Percentiles rank a stretch among this genome's conserved stretches.
These are phyloP conservation scores for Aspidapion aeneum DNA, from an alignment of 2,888 invertebrate genomes.

Conservation along the genomic window DNA sequence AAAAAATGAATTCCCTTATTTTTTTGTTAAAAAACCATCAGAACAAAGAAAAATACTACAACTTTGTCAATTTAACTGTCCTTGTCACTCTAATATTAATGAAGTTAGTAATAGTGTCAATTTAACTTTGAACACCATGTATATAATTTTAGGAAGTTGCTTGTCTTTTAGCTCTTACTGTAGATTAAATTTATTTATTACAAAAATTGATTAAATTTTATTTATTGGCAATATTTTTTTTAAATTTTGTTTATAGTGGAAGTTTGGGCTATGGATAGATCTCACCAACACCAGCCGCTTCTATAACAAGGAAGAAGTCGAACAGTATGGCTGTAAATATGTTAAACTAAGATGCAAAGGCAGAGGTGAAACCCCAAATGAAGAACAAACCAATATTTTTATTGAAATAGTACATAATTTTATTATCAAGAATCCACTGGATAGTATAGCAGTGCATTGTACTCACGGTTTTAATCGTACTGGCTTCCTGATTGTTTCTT, in stretches of 20 bases:
- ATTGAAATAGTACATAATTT: slow-evolving; percentile 76
- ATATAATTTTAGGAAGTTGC: no score
- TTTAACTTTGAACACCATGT: no score
- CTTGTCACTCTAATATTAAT: no score
- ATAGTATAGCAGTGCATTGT: slow-evolving; percentile 83
- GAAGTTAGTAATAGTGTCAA: no score
- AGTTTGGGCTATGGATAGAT: slow-evolving; percentile 94
- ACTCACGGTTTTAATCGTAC: slow-evolving; percentile 99
- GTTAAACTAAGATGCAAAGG: slow-evolving; percentile 87
- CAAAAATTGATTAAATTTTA: neutral
- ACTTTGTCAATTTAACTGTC: no score
- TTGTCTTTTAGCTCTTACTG: no score
- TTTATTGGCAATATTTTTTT: no score
- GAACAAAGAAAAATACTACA: no score
- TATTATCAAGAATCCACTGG: slow-evolving; percentile 73
- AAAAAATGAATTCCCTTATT: no score
- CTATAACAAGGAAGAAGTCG: slow-evolving; percentile 81
- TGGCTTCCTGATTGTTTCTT: slow-evolving; percentile 91
- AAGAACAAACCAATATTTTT: slow-evolving; percentile 81
- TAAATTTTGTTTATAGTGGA: slow-evolving; percentile 68
- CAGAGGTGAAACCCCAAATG: slow-evolving; percentile 88
- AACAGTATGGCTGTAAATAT: slow-evolving; percentile 74
- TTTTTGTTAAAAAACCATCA: no score
- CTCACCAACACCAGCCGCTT: slow-evolving; percentile 93
- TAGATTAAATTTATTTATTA: no score